Percentiles rank a stretch among this genome's conserved stretches.
These are phyloP conservation scores for Agonopterix arenella DNA, from an alignment of 2,888 invertebrate genomes.

Conservation along the genomic window DNA sequence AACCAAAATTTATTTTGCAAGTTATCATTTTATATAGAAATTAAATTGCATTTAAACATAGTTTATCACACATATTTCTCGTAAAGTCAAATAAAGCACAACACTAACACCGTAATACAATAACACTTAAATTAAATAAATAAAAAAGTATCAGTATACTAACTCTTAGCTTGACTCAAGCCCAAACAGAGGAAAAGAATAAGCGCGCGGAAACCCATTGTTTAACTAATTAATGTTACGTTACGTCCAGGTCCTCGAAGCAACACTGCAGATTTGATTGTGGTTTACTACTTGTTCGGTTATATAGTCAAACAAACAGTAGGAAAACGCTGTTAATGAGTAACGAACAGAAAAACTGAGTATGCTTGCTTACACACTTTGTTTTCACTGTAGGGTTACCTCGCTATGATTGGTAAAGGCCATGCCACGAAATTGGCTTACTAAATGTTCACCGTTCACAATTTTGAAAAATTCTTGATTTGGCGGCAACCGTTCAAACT, in stretches of 20 bases:
- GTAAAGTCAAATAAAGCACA: too few relatives aligned
- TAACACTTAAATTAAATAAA: background rate
- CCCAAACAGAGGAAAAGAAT: conserved; percentile 1
- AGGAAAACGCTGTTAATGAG: background rate
- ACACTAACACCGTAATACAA: background rate
- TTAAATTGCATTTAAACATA: too few relatives aligned
- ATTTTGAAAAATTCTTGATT: too few relatives aligned
- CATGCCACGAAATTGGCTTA: too few relatives aligned
- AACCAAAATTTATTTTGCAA: too few relatives aligned
- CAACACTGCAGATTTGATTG: background rate
- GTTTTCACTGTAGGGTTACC: too few relatives aligned
- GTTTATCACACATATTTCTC: too few relatives aligned
- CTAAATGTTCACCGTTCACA: too few relatives aligned
- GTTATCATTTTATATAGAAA: too few relatives aligned
- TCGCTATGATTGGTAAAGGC: too few relatives aligned
- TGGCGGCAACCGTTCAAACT: too few relatives aligned
- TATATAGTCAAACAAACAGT: too few relatives aligned
- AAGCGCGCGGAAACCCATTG: conserved; percentile 9
- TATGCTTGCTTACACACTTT: background rate
- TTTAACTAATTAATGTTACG: background rate
- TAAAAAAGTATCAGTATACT: background rate
- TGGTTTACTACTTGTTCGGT: background rate
- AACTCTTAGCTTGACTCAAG: conserved; percentile 1
- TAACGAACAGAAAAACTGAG: background rate
- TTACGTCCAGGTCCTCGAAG: background rate